These are phyloP conservation scores for Siniperca undulata DNA, from an alignment of 2,797 vertebrate genomes.

Conservation along the genomic window DNA sequence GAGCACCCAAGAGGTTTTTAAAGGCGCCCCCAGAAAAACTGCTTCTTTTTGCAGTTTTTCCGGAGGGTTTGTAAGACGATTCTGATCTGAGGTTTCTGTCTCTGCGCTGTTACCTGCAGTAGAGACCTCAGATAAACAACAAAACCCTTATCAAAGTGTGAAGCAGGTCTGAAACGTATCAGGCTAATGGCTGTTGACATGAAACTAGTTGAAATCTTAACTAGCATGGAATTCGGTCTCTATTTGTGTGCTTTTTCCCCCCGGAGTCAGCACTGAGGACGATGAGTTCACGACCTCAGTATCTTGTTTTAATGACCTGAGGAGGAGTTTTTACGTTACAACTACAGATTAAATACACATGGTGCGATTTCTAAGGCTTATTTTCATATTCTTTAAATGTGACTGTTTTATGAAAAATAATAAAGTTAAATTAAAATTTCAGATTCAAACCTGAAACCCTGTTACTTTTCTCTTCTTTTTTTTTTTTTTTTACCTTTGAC, in stretches of 20 bases:
- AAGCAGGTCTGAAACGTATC: slow-evolving; percentile 36
- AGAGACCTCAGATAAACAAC: slow-evolving; percentile 30
- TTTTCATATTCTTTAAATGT: background rate
- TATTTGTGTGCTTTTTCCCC: slow-evolving; percentile 20
- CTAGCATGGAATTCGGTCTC: slow-evolving; percentile 15
- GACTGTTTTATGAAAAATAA: background rate
- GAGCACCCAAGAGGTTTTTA: background rate
- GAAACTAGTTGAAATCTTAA: slow-evolving; percentile 24
- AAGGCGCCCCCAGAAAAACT: background rate
- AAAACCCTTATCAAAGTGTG: slow-evolving; percentile 31
- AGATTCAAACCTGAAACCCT: no score
- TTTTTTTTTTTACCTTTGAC: no score
- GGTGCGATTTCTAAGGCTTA: background rate
- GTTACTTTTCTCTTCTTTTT: no score
- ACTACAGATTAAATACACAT: background rate
- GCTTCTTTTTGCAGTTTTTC: slow-evolving; percentile 25
- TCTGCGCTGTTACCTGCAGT: background rate
- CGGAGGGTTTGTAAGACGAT: background rate
- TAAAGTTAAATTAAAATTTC: no score
- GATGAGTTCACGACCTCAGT: slow-evolving; percentile 13
- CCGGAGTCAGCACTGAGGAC: background rate
- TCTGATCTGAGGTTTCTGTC: slow-evolving; percentile 5
- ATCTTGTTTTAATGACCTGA: background rate
- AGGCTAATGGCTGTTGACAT: slow-evolving; percentile 1
- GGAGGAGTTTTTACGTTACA: no score